Conservation (phyloP, 2,113 vertebrate species). For the Callorhinus ursinus region DNA sequence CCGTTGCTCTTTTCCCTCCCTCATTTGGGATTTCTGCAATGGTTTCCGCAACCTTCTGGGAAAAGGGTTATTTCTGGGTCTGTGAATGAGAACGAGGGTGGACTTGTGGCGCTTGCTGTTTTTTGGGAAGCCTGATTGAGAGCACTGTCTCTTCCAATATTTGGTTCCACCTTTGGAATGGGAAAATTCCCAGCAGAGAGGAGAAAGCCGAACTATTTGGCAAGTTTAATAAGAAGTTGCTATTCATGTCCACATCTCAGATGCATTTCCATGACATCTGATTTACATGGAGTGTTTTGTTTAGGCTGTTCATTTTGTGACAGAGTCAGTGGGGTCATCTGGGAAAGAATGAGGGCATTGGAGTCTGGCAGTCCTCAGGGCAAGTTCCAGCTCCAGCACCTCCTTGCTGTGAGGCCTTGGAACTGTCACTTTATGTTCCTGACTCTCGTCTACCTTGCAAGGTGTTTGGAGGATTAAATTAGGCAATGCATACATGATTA, state of each 20-base stretch:
- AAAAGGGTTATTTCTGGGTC: background rate
- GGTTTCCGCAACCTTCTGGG: background rate
- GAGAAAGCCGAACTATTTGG: background rate
- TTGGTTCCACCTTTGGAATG: background rate
- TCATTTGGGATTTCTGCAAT: background rate
- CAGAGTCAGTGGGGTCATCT: background rate
- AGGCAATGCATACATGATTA: background rate
- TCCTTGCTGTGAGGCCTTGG: background rate
- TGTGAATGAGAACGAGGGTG: background rate
- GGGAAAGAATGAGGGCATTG: background rate
- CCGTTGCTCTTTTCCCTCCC: background rate
- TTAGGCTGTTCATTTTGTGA: constrained; percentile 5
- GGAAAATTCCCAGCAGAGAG: background rate
- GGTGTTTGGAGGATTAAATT: background rate
- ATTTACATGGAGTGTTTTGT: background rate
- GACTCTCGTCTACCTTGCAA: background rate
- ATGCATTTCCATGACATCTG: background rate
- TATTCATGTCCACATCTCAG: background rate
- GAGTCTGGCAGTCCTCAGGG: background rate
- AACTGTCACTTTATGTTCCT: background rate
- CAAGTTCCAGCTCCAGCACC: background rate
- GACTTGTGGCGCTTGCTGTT: background rate
- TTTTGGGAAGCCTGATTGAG: background rate
- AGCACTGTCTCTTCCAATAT: background rate
- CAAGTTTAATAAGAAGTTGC: background rate